These are phyloP conservation scores for Mesocricetus auratus DNA, from an alignment of 2,113 vertebrate species.

Conservation along the genomic window DNA sequence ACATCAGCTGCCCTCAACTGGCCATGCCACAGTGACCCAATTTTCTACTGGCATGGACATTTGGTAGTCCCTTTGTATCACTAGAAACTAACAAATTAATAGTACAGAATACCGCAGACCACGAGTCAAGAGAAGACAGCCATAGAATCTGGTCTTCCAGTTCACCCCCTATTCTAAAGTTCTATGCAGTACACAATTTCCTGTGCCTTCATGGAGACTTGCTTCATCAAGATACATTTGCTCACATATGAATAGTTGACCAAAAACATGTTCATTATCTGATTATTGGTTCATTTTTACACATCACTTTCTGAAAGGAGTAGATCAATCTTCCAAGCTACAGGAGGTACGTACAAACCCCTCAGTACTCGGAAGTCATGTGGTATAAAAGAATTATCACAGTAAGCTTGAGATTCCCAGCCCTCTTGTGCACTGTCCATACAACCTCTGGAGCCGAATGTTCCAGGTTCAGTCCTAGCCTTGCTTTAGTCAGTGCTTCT, in stretches of 20 bases:
- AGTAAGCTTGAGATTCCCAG: neutral
- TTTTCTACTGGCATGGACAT: neutral
- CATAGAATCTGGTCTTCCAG: neutral
- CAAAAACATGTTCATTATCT: neutral
- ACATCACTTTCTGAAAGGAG: neutral
- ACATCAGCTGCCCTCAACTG: neutral
- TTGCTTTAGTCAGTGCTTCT: too few species aligned
- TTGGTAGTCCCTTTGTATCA: slow-evolving; percentile 4
- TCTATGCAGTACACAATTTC: neutral
- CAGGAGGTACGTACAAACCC: neutral
- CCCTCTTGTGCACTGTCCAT: neutral
- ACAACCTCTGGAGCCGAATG: neutral
- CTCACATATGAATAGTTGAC: neutral
- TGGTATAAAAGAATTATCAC: neutral
- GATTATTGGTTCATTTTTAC: neutral
- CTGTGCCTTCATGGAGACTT: neutral
- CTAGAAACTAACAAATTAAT: slow-evolving; percentile 40
- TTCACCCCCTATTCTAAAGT: neutral
- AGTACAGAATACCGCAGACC: neutral
- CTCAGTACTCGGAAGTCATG: neutral
- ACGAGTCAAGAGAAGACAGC: neutral
- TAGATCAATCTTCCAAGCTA: neutral
- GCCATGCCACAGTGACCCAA: neutral
- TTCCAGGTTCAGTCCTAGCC: neutral
- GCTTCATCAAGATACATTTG: neutral